Base-by-base conservation (phyloP, 2,113 vertebrate genomes). In the Nerophis ophidion region DNA sequence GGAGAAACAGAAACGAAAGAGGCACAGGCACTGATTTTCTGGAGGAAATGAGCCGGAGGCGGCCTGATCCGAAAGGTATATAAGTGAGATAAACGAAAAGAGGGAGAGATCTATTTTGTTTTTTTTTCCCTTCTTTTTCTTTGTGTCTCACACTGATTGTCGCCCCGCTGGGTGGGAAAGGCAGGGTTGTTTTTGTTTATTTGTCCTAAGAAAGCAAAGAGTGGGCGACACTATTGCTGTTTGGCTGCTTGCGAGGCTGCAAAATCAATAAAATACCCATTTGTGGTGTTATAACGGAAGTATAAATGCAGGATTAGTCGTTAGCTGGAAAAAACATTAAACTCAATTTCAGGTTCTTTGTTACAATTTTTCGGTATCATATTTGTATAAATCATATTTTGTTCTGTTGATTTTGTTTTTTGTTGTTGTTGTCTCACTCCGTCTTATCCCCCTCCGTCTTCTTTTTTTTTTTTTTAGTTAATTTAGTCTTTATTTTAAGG, bases 31-130 rank as follows among this genome's bases (percentile, higher is more conserved):
- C 66, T 65, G 71, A 71, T 60, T 78, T 63, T 42, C 19, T 26
- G 45, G 60, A 57, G 35, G 61, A 57, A 74, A 80, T 71, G 35
- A 76, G 71, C 81, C 79, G 55, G 63, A 61, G 74, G 77, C 75
- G 26, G 12, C 33, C 26, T 4, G 61, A 60, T 70, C n/a, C 42
- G 26, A 36, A 61, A 62, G 57, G 35, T 42, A 11, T 12, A 57
- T 26, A 68, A 61, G n/a, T 59, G 17, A 72, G 65, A 56, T 56
- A 42, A 56, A 55, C 36, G 34, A 40, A 56, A 56, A 56, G 10
- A 56, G 65, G 55, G 60, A 71, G 48, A 35, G 54, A 19, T 14
- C 19, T 26, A 3, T 26, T 26, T 26, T 26, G 1, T 26, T 26
- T 26, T 26, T 26, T 26, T 26, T 3, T 3, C 19, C 19, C 19